Conservation (phyloP, 1,140 invertebrate genomes). For the Coptotermes formosanus region DNA sequence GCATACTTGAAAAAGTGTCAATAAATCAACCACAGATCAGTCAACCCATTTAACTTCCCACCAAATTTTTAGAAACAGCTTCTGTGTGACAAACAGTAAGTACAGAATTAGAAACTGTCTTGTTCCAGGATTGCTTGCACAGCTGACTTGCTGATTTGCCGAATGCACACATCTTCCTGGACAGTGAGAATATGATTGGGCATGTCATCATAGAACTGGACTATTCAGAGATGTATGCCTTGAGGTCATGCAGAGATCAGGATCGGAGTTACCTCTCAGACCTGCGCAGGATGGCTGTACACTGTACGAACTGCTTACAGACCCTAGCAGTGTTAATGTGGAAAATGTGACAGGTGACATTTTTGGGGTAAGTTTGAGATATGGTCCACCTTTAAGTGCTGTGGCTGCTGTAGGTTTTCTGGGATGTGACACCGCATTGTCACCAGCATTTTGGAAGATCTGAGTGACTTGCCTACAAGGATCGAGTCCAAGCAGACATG, state of each 20-base stretch:
- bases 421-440: too few species aligned
- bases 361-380: constrained; percentile 52
- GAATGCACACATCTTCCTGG: constrained; percentile 60
- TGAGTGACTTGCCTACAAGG: too few species aligned
- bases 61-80: neutral
- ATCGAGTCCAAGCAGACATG: too few species aligned
- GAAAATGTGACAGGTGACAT: constrained; percentile 59
- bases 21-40: too few species aligned
- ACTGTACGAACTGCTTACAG: constrained; percentile 59
- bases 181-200: constrained; percentile 55
- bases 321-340: constrained; percentile 61
- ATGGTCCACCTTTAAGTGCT: too few species aligned
- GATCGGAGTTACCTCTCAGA: constrained; percentile 51
- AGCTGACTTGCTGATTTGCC: constrained; percentile 56
- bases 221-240: constrained; percentile 58
- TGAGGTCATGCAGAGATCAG: constrained; percentile 54
- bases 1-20: too few species aligned
- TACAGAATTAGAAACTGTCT: neutral
- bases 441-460: too few species aligned
- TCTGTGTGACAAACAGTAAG: neutral
- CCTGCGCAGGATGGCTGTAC: constrained; percentile 61
- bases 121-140: constrained; percentile 52
- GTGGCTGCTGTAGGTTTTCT: too few species aligned
- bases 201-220: constrained; percentile 62
- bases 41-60: too few species aligned